Conservation (phyloP, 2,888 invertebrate genomes). For the Dasysyrphus tricinctus region DNA sequence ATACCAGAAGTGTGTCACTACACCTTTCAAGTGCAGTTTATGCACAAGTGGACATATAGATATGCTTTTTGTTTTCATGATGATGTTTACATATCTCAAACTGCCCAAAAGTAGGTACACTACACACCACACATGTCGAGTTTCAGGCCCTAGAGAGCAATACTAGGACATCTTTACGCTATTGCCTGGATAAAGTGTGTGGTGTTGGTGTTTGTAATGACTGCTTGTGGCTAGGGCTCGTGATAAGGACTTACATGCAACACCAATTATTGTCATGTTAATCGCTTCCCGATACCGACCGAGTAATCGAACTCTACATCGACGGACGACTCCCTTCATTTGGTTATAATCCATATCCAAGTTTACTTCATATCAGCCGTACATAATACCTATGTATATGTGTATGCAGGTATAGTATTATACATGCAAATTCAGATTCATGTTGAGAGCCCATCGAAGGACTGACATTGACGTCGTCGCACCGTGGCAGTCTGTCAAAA, state of each 20-base stretch:
- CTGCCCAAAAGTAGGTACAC: not conserved
- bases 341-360: not conserved
- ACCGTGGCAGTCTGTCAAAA: too few relatives aligned
- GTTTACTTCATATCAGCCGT: too few relatives aligned
- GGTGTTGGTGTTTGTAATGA: slow-evolving; percentile 11
- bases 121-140: slow-evolving; percentile 11
- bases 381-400: too few relatives aligned
- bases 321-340: not conserved
- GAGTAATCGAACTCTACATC: slow-evolving; percentile 61
- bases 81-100: slow-evolving; percentile 24
- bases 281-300: slow-evolving; percentile 40
- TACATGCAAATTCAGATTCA: too few relatives aligned
- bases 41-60: slow-evolving; percentile 8
- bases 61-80: not conserved
- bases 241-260: slow-evolving; percentile 67
- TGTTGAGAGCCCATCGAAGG: too few relatives aligned
- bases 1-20: slow-evolving; percentile 1
- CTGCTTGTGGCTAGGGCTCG: slow-evolving; percentile 53
- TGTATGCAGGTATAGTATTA: too few relatives aligned
- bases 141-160: not conserved
- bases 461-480: too few relatives aligned
- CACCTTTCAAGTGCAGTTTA: slow-evolving; percentile 29
- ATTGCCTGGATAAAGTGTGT: slow-evolving; percentile 1
- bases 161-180: not conserved
- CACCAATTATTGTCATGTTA: slow-evolving; percentile 67